phyloP scores from a whole-genome alignment of 1,140 invertebrate genomes.

The Cylas formicarius region DNA sequence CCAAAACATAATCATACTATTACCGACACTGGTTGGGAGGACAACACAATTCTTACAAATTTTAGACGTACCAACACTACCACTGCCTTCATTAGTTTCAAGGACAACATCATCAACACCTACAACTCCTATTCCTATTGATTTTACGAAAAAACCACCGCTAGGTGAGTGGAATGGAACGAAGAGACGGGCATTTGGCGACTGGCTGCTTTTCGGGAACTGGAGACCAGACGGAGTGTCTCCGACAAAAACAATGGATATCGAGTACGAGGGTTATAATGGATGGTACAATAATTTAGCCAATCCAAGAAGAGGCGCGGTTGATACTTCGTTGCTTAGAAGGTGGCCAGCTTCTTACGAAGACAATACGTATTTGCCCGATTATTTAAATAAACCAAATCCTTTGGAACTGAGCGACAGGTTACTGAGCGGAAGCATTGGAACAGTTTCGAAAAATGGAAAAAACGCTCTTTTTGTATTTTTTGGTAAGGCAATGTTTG shows the following conservation, averaged over 20 bases:
- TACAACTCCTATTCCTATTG: too few species aligned
- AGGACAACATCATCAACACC: too few species aligned
- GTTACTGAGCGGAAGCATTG: constrained; percentile 46
- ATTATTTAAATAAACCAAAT: constrained; percentile 46
- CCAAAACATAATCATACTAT: too few species aligned
- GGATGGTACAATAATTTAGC: constrained; percentile 62
- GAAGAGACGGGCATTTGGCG: constrained; percentile 2
- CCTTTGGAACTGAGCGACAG: constrained; percentile 50
- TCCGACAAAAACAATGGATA: too few species aligned
- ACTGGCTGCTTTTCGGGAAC: constrained; percentile 12
- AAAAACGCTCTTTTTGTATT: constrained; percentile 57
- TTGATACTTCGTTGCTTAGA: constrained; percentile 45
- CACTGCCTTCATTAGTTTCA: too few species aligned
- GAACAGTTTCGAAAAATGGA: constrained; percentile 47
- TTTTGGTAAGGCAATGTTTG: constrained; percentile 45
- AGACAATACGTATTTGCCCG: constrained; percentile 55
- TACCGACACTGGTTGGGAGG: too few species aligned
- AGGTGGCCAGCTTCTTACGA: constrained; percentile 53
- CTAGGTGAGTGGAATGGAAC: too few species aligned
- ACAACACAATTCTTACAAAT: too few species aligned
- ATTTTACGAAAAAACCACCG: too few species aligned
- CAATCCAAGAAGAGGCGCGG: constrained; percentile 49
- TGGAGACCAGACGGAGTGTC: background rate
- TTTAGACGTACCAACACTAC: too few species aligned
- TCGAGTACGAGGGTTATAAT: constrained; percentile 52